These are phyloP conservation scores for Callipepla californica DNA, from an alignment of 2,113 vertebrate genomes.

Conservation along the genomic window DNA sequence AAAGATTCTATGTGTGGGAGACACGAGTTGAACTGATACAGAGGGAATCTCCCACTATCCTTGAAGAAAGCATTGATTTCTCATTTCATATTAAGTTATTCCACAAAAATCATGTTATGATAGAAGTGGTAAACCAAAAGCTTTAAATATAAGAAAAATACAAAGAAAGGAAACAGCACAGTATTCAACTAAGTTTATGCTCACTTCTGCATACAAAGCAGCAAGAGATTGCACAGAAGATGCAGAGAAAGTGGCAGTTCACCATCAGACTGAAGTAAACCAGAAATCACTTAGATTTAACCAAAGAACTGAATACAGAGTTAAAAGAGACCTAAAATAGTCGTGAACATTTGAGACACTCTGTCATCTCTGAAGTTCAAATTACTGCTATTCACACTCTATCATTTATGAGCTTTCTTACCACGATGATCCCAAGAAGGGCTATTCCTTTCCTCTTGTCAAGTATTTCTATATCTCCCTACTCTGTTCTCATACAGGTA, in stretches of 20 bases:
- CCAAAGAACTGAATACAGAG: neutral
- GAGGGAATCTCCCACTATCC: neutral
- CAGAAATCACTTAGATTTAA: neutral
- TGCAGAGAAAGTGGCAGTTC: neutral
- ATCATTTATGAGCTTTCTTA: neutral
- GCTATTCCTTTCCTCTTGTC: neutral
- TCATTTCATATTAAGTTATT: neutral
- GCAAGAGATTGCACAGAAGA: neutral
- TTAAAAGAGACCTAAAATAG: neutral
- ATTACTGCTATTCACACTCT: neutral
- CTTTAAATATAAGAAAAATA: neutral
- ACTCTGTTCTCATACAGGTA: neutral
- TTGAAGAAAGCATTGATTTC: neutral
- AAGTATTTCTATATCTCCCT: neutral
- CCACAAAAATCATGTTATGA: neutral
- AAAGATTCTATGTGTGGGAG: neutral
- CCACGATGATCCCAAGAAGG: neutral
- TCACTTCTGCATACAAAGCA: neutral
- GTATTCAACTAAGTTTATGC: neutral
- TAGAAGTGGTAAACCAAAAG: neutral
- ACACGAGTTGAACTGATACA: neutral
- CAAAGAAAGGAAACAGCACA: neutral
- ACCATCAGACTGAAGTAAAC: neutral
- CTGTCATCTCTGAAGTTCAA: neutral
- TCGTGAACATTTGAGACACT: neutral